Evolutionary conservation across 2,888 invertebrate genomes (phyloP).

Genomic region (Drosophila nigricruria): DNA sequence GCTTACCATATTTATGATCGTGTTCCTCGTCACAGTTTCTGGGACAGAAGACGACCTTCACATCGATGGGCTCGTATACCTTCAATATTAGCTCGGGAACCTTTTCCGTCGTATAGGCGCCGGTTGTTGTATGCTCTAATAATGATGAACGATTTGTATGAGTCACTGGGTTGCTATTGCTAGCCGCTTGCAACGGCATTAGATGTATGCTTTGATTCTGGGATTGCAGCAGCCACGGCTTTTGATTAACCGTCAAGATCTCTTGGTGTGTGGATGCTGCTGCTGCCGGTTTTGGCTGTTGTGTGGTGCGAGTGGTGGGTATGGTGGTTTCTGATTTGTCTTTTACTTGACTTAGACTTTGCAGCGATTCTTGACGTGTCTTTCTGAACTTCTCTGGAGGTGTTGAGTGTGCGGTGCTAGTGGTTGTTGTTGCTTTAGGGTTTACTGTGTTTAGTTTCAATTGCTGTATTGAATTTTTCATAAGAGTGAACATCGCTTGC

Average conservation of each 20-base stretch:
- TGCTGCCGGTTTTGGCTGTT: slow-evolving; percentile 3
- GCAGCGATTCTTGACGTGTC: background rate
- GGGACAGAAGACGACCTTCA: slow-evolving; percentile 79
- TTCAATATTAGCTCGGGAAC: slow-evolving; percentile 78
- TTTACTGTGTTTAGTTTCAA: slow-evolving; percentile 6
- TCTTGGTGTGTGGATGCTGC: slow-evolving; percentile 34
- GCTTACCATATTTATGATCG: slow-evolving; percentile 74
- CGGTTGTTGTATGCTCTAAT: slow-evolving; percentile 40
- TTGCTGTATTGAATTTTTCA: background rate
- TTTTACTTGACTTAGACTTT: background rate
- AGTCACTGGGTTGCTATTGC: slow-evolving; percentile 69
- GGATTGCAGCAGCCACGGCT: slow-evolving; percentile 62
- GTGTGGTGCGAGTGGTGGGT: slow-evolving; percentile 16
- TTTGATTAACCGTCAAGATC: slow-evolving; percentile 55
- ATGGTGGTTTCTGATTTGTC: slow-evolving; percentile 12
- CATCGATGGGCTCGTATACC: slow-evolving; percentile 77
- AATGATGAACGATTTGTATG: slow-evolving; percentile 60
- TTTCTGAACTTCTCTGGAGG: background rate
- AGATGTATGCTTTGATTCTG: slow-evolving; percentile 58
- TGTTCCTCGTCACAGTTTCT: slow-evolving; percentile 71
- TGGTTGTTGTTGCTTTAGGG: background rate
- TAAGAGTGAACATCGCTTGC: slow-evolving; percentile 14
- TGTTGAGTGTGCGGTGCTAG: slow-evolving; percentile 1
- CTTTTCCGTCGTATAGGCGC: slow-evolving; percentile 38
- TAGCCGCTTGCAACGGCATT: slow-evolving; percentile 45